A percentile compares a stretch with the other conserved stretches of the same genome.
Evolutionary conservation across 2,113 vertebrate genomes (phyloP).

Genomic region (Anser cygnoides): DNA sequence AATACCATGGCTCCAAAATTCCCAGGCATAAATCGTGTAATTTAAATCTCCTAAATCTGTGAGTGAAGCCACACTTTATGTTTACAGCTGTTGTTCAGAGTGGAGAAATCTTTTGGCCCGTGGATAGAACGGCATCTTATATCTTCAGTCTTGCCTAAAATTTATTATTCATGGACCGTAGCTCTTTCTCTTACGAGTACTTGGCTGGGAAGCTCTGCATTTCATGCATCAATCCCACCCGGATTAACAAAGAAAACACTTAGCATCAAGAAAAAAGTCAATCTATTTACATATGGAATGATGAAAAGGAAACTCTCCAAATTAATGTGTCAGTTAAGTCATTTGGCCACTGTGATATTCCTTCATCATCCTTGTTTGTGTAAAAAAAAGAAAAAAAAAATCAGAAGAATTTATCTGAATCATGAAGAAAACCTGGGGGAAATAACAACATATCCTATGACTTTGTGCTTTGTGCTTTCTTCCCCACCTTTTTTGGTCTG

Average conservation of each 20-base stretch:
- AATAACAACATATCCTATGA: conserved; percentile 57
- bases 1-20: background rate
- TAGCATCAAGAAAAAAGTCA: conserved; percentile 42
- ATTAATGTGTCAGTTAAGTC: background rate
- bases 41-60: conserved; percentile 48
- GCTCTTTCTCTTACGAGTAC: conserved; percentile 35
- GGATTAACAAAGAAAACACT: conserved; percentile 74
- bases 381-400: conserved; percentile 22
- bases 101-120: background rate
- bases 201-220: conserved; percentile 50
- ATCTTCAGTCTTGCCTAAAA: conserved; percentile 64
- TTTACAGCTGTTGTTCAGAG: conserved; percentile 57
- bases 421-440: conserved; percentile 32
- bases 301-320: conserved; percentile 42
- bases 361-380: background rate
- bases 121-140: conserved; percentile 24
- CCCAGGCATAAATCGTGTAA: conserved; percentile 32
- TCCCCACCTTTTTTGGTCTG: conserved; percentile 38
- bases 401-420: conserved; percentile 8
- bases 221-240: conserved; percentile 52
- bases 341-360: background rate
- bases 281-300: conserved; percentile 40
- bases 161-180: conserved; percentile 55
- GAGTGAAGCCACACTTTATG: background rate
- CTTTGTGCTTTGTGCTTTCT: conserved; percentile 51